Evolutionary conservation across 1,140 invertebrate genomes (phyloP), one percentile per base, ranked within the genome.

Genomic region (Pogonomyrmex californicus): DNA sequence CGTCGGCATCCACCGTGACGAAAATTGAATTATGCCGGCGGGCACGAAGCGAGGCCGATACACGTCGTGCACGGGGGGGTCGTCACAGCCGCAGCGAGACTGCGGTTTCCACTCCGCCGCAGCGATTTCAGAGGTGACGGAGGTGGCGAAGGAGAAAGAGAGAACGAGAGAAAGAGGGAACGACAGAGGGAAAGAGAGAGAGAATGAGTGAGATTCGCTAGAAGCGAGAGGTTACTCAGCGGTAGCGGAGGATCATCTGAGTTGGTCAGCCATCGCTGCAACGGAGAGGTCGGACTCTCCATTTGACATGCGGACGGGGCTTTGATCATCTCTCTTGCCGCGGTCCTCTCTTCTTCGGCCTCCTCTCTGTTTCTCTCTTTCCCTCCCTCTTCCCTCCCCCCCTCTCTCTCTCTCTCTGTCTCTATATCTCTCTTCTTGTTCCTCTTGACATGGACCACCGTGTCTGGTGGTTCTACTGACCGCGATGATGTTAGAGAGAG

Each of bases 261-360:
- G 82, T 76, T 87, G 91, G 86, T 88, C 89, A 91, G 78, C 87
- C 87, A 54, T 65, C 73, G 70, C 86, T 90, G 90, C 77, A 87
- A 86, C 83, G 87, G 87, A 90, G 88, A 90, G 88, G 66, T 68
- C 63, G 77, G 75, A 82, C 86, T 88, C 87, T 92, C 82, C 87
- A 91, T 91, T 91, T 91, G 91, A 92, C 88, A 90, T 89, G 88
- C 90, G 86, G 87, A 89, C 85, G 77, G 86, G 71, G 87, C 91
- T 92, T 92, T 92, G 91, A 91, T 92, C 91, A 88, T 91, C 86
- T 91, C 86, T 79, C 88, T 83, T 85, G 85, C 89, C 87, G 88
- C 85, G 71, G 51, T 47, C 78, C 68, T 66, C 90, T 90, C 87
- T 87, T 71, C 79, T 85, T 87, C 65, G 73, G 63, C 76, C 82